These are phyloP conservation scores for Sebastes umbrosus DNA, from an alignment of 2,797 vertebrate genomes.

Conservation along the genomic window DNA sequence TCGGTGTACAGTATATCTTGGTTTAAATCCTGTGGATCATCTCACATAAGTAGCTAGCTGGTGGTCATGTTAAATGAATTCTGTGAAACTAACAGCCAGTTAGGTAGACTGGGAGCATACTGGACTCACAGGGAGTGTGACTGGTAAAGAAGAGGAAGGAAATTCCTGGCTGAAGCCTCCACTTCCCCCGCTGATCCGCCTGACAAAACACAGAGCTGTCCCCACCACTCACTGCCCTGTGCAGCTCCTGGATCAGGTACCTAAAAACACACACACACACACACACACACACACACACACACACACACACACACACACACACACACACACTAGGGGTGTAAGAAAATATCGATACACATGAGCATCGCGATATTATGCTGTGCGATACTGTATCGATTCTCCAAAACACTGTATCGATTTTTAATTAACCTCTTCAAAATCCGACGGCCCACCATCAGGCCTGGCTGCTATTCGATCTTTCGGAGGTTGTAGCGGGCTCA, in stretches of 20 bases:
- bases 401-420: no score
- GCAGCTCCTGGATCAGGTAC: conserved; percentile 91
- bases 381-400: no score
- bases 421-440: no score
- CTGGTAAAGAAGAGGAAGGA: conserved; percentile 93
- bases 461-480: no score
- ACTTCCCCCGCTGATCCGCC: conserved; percentile 81
- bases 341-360: neutral
- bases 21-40: neutral
- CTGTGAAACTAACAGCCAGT: neutral
- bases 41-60: neutral
- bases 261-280: conserved; percentile 65
- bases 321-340: no score
- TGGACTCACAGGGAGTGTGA: conserved; percentile 93
- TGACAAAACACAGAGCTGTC: conserved; percentile 83
- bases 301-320: no score
- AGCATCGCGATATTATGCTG: no score
- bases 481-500: no score
- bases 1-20: no score
- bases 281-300: neutral
- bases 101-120: neutral
- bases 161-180: conserved; percentile 83
- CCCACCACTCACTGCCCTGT: conserved; percentile 65
- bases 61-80: neutral
- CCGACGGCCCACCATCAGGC: no score